Conservation (phyloP, 2,113 vertebrate species). For the Zosterops borbonicus region DNA sequence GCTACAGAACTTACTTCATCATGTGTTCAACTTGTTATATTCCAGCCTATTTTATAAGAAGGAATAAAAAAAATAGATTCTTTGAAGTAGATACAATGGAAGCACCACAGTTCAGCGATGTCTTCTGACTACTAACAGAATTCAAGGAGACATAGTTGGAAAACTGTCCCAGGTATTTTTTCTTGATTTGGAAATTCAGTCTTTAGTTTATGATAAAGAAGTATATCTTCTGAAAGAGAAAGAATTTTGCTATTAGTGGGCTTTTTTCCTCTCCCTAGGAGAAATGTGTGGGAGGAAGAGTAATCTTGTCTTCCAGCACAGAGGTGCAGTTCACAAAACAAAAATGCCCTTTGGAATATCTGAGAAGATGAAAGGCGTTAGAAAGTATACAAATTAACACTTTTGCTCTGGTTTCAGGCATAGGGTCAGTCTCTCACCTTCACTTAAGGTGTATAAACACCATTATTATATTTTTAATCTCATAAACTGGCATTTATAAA, state of each 20-base stretch:
- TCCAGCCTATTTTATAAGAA: background rate
- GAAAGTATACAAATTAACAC: background rate
- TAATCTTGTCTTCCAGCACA: background rate
- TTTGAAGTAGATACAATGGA: background rate
- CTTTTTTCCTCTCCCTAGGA: background rate
- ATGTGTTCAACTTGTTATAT: background rate
- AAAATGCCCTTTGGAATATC: background rate
- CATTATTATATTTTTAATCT: background rate
- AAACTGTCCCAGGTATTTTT: background rate
- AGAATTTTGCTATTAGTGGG: background rate
- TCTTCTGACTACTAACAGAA: background rate
- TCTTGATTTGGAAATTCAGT: background rate
- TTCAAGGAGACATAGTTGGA: background rate
- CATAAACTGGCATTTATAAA: accelerated
- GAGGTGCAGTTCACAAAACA: background rate
- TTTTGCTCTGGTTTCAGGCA: background rate
- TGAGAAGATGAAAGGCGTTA: background rate
- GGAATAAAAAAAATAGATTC: background rate
- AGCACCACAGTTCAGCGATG: background rate
- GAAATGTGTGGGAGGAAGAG: background rate
- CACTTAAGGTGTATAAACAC: background rate
- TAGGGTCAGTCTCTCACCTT: background rate
- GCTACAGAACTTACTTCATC: background rate
- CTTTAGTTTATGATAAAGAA: background rate
- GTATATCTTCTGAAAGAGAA: background rate